Evolutionary conservation across 2,113 vertebrate species (phyloP).

Genomic region (Choloepus hoffmanni): DNA sequence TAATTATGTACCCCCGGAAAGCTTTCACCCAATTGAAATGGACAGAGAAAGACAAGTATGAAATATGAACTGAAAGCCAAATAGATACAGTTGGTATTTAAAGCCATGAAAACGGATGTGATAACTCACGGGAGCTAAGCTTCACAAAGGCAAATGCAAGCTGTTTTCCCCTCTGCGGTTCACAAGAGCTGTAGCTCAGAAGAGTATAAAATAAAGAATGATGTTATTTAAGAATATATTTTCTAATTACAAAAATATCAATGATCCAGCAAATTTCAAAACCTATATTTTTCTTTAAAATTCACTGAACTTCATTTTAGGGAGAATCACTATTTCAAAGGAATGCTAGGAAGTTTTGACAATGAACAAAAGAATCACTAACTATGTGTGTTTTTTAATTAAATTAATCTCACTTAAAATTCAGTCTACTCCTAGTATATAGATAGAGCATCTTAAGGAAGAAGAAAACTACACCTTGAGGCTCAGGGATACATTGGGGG

Average conservation of each 20-base stretch:
- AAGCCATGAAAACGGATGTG: not conserved
- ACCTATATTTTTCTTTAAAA: not conserved
- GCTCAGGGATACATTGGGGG: not conserved
- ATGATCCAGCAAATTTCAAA: not conserved
- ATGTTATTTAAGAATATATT: not conserved
- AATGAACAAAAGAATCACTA: not conserved
- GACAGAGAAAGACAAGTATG: not conserved
- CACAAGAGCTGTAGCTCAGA: not conserved
- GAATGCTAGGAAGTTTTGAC: slow-evolving; percentile 1
- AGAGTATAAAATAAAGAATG: not conserved
- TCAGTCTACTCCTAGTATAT: not conserved
- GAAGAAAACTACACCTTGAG: not conserved
- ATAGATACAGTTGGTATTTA: not conserved
- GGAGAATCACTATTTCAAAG: not conserved
- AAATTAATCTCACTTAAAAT: not conserved
- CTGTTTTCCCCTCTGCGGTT: not conserved
- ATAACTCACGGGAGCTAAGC: not conserved
- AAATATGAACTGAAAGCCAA: not conserved
- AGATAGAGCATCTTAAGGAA: not conserved
- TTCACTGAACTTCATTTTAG: not conserved
- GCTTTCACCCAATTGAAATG: not conserved
- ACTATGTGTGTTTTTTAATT: not conserved
- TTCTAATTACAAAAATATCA: not conserved
- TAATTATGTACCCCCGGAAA: not conserved
- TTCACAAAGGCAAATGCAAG: not conserved